Evolutionary conservation across 2,888 invertebrate genomes (phyloP).

Genomic region (Piscicola geometra): DNA sequence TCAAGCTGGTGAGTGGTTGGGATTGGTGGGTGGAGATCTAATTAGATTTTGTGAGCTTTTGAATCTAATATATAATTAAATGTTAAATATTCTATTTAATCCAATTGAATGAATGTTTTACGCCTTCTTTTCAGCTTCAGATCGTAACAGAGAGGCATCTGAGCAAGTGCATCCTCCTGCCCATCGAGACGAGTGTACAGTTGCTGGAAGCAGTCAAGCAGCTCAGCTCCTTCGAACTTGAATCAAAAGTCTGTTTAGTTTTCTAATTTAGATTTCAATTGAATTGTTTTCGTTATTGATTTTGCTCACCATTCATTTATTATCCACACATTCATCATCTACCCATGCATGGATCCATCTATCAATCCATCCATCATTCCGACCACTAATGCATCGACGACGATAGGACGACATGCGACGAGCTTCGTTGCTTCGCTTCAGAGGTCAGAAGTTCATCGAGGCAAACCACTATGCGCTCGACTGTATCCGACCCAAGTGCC

Average conservation of each 20-base stretch:
- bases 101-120: not conserved
- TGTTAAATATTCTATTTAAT: too few species aligned
- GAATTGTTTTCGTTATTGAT: too few species aligned
- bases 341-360: too few species aligned
- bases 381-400: too few species aligned
- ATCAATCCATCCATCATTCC: too few species aligned
- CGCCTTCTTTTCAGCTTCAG: slow-evolving; percentile 53
- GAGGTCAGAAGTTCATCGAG: slow-evolving; percentile 74
- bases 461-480: slow-evolving; percentile 81
- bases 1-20: slow-evolving; percentile 67
- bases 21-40: too few species aligned
- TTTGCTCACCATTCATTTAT: too few species aligned
- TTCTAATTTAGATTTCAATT: too few species aligned
- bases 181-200: not conserved
- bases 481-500: slow-evolving; percentile 89
- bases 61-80: too few species aligned
- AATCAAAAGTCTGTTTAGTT: not conserved
- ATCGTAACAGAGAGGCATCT: slow-evolving; percentile 54
- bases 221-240: not conserved
- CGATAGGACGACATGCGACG: slow-evolving; percentile 72
- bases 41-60: too few species aligned
- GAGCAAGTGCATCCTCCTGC: slow-evolving; percentile 32
- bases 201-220: not conserved
- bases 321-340: too few species aligned
- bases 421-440: slow-evolving; percentile 71